phyloP scores from a whole-genome alignment of 2,113 vertebrate genomes.

The Stictonetta naevosa region DNA sequence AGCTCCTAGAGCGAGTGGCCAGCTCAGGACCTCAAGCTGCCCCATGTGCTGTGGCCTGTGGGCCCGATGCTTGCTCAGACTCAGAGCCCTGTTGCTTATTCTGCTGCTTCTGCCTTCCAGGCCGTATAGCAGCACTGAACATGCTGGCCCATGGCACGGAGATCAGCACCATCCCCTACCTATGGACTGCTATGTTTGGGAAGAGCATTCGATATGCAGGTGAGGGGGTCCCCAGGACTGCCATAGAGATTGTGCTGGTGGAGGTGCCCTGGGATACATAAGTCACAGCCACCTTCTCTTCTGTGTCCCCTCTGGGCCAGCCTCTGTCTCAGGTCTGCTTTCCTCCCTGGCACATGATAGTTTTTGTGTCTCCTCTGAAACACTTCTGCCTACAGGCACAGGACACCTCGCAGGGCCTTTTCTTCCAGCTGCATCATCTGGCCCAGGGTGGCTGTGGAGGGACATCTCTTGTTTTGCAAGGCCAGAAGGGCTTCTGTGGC shows the following conservation, averaged over 20 bases:
- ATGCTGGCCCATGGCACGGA: slow-evolving; percentile 92
- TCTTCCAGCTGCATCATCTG: neutral
- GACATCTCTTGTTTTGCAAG: neutral
- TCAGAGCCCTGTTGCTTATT: fast-evolving
- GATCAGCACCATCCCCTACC: slow-evolving; percentile 91
- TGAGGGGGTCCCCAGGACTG: slow-evolving; percentile 46
- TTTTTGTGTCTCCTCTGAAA: neutral
- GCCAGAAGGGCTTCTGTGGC: neutral
- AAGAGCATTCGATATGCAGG: slow-evolving; percentile 95
- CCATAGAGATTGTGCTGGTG: neutral
- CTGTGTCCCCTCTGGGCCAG: fast-evolving
- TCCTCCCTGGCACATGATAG: neutral
- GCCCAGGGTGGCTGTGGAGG: neutral
- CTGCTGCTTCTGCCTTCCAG: slow-evolving; percentile 66
- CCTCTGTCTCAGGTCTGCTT: neutral
- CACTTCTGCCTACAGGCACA: neutral
- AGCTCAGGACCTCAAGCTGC: neutral
- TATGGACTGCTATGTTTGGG: slow-evolving; percentile 98
- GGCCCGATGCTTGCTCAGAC: fast-evolving
- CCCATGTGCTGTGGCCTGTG: neutral
- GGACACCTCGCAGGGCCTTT: neutral
- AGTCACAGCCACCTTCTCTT: neutral
- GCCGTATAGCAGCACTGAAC: slow-evolving; percentile 89
- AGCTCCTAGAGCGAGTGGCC: neutral
- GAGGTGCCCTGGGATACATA: neutral